A percentile compares a stretch with the other conserved stretches of the same genome.
These are phyloP conservation scores for Tenebrio molitor DNA, from an alignment of 1,140 invertebrate species.

Conservation along the genomic window DNA sequence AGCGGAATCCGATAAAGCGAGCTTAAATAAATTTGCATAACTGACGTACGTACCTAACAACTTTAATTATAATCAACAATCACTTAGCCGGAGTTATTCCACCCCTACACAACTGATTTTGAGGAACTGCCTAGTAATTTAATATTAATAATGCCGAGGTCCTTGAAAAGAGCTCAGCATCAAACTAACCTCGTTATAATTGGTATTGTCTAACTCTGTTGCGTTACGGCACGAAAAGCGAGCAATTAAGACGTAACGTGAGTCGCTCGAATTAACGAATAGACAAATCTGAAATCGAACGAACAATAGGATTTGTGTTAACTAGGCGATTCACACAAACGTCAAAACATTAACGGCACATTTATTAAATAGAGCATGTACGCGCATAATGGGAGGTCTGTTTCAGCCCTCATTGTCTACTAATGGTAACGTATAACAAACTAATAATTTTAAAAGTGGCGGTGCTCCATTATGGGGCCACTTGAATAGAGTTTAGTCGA, in stretches of 20 bases:
- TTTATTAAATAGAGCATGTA: too few relatives aligned
- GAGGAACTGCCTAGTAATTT: conserved; percentile 38
- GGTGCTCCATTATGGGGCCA: not conserved
- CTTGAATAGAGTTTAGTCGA: too few relatives aligned
- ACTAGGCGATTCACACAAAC: too few relatives aligned
- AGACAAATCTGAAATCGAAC: too few relatives aligned
- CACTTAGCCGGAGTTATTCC: conserved; percentile 35
- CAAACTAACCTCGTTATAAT: not conserved
- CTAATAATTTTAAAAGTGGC: not conserved
- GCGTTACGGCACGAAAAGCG: too few relatives aligned
- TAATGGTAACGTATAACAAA: too few relatives aligned
- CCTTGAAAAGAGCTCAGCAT: not conserved
- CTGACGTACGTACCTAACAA: conserved; percentile 39
- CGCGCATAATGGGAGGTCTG: too few relatives aligned
- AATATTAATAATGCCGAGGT: conserved; percentile 16
- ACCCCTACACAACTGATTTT: conserved; percentile 29
- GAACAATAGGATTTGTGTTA: too few relatives aligned
- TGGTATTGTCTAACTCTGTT: not conserved
- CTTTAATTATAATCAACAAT: conserved; percentile 41
- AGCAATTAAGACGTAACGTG: too few relatives aligned
- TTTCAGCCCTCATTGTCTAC: too few relatives aligned
- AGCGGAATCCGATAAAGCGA: conserved; percentile 33
- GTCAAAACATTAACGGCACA: too few relatives aligned
- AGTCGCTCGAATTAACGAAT: too few relatives aligned
- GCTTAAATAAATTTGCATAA: conserved; percentile 41